phyloP scores from a whole-genome alignment of 2,888 invertebrate species.

The Cephus spinipes region DNA sequence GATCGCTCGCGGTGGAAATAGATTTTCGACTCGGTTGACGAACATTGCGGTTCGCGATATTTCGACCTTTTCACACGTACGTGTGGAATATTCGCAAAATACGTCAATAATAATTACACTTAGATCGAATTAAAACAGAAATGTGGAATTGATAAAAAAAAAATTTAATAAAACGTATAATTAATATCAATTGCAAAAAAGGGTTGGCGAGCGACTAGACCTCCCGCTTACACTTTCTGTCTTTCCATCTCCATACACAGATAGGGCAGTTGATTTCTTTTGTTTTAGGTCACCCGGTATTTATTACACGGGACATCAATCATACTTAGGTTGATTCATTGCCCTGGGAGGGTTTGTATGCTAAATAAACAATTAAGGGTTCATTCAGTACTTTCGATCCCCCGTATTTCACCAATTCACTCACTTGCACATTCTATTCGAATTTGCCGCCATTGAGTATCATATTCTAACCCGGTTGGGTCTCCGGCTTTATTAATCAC shows the following conservation, averaged over 20 bases:
- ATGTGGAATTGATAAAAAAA: not conserved
- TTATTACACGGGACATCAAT: conserved; percentile 34
- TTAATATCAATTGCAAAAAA: not conserved
- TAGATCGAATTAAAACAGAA: not conserved
- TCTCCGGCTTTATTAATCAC: conserved; percentile 39
- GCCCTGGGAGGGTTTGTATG: conserved; percentile 19
- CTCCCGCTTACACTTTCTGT: not conserved
- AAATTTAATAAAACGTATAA: not conserved
- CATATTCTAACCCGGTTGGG: conserved; percentile 33
- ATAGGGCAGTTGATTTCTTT: not conserved
- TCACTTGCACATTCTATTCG: not conserved
- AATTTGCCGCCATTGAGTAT: conserved; percentile 29
- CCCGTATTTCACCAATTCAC: not conserved
- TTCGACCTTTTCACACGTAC: not conserved
- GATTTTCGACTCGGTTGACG: not conserved
- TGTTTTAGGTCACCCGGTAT: not conserved
- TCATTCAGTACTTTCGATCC: conserved; percentile 15
- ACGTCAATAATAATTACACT: not conserved
- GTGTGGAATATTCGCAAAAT: not conserved
- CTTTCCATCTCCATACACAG: not conserved
- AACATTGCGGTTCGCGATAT: not conserved
- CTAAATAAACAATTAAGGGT: conserved; percentile 45
- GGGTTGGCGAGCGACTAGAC: not conserved
- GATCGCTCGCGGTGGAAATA: not conserved
- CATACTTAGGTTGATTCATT: conserved; percentile 43